Evolutionary conservation across 2,113 vertebrate species (phyloP).

Genomic region (Tauraco erythrolophus): DNA sequence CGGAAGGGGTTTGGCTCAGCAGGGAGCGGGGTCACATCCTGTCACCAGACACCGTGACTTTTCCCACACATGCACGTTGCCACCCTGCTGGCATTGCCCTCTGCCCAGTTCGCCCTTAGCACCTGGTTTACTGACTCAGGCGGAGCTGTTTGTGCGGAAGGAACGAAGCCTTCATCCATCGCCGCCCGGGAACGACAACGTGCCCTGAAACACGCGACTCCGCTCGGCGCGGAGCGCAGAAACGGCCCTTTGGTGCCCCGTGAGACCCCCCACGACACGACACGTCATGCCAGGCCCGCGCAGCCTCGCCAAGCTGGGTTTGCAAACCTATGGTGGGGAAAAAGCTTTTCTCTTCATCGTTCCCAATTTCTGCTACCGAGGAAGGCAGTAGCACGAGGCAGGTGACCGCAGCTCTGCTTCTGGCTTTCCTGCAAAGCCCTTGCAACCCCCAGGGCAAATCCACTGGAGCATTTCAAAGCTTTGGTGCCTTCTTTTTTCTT

Average conservation of each 20-base stretch:
- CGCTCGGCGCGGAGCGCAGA: rapidly evolving
- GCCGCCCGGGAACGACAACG: background rate
- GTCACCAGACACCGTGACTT: no score
- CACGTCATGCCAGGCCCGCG: no score
- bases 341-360: background rate
- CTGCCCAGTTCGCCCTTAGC: no score
- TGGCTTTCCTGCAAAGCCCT: background rate
- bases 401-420: rapidly evolving
- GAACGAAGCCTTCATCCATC: background rate
- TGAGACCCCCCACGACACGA: no score
- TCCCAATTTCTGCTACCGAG: background rate
- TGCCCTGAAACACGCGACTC: background rate
- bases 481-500: background rate
- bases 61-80: no score
- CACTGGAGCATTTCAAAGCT: background rate
- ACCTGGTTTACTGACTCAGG: no score
- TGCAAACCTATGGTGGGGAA: rapidly evolving
- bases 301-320: background rate
- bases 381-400: background rate
- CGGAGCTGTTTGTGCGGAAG: no score
- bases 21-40: no score
- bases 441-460: background rate
- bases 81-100: no score
- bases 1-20: background rate
- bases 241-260: background rate